Base-by-base conservation (phyloP, 2,113 vertebrate genomes). In the Anhinga rufa region DNA sequence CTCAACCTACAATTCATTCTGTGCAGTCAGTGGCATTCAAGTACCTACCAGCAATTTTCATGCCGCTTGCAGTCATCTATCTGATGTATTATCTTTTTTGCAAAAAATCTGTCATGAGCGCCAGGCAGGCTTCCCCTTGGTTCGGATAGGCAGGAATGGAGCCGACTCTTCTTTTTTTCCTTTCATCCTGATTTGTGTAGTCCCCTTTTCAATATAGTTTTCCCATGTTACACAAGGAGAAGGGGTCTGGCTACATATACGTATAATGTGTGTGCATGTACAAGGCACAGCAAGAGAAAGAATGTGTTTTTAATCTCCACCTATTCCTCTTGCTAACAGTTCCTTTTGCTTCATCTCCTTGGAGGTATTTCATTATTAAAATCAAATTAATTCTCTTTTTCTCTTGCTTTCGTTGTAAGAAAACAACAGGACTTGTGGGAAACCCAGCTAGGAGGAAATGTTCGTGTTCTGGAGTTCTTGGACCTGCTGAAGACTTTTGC, bases 1-100 rank as follows among this genome's bases (percentile, higher is more conserved):
- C 91, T 92, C 93, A 28, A 40, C 93, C 72, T 65, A 55, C 83
- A 87, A 91, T 95, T 92, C 94, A 85, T 46, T 77, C 49, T 1
- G 61, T 75, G 65, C 93, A 75, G 88, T 48, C 88, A 48, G 60
- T 82, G 83, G 80, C 91, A 58, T 76, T 96, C 92, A 76, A 96
- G 92, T 69, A 68, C 86, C 91, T 75, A 46, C 49, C 86, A 42
- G 78, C 89, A 94, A 97, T 93, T 95, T 91, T 85, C 91, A 66
- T n/a, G 38, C 49, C 2, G 4, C 81, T 96, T 12, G 0, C 57
- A 76, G 78, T 66, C 90, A 84, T 91, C 89, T 91, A 72, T 58
- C 68, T 86, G 70, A 72, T 20, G 80, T 80, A 44, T 84, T 88
- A 81, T 92, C 76, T 82, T 57, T 17, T 38, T 76, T 38, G 25